These are phyloP conservation scores for Meteorus sp. DNA, from an alignment of 1,140 invertebrate species.

Conservation along the genomic window DNA sequence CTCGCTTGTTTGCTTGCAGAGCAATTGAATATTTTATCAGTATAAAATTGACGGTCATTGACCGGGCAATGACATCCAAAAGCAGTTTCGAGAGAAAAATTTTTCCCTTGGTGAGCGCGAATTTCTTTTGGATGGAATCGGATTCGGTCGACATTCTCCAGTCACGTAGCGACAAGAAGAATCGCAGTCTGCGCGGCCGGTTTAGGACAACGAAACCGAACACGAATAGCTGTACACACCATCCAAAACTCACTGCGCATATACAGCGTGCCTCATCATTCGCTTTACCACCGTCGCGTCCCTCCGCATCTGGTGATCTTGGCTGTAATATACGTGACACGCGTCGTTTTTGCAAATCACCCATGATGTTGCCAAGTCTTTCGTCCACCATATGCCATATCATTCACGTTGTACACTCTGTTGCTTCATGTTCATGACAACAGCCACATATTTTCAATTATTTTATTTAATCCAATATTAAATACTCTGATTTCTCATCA, in stretches of 20 bases:
- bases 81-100: background rate
- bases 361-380: background rate
- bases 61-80: conserved; percentile 8
- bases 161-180: conserved; percentile 16
- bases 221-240: too few relatives aligned
- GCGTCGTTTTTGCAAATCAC: conserved; percentile 16
- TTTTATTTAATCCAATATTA: background rate
- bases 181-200: conserved; percentile 16
- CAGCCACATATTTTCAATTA: background rate
- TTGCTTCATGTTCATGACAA: background rate
- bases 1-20: too few relatives aligned
- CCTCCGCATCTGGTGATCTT: too few relatives aligned
- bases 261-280: background rate
- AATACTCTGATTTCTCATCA: background rate
- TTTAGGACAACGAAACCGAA: conserved; percentile 17
- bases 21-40: background rate
- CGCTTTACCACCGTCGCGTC: background rate
- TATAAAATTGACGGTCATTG: background rate
- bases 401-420: background rate
- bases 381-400: conserved; percentile 16
- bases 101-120: background rate
- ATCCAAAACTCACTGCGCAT: conserved; percentile 9
- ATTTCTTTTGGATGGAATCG: conserved; percentile 19
- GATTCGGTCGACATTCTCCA: conserved; percentile 20
- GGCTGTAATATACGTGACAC: conserved; percentile 18